phyloP scores from a whole-genome alignment of 2,113 vertebrate species.

The Phoenicopterus ruber region DNA sequence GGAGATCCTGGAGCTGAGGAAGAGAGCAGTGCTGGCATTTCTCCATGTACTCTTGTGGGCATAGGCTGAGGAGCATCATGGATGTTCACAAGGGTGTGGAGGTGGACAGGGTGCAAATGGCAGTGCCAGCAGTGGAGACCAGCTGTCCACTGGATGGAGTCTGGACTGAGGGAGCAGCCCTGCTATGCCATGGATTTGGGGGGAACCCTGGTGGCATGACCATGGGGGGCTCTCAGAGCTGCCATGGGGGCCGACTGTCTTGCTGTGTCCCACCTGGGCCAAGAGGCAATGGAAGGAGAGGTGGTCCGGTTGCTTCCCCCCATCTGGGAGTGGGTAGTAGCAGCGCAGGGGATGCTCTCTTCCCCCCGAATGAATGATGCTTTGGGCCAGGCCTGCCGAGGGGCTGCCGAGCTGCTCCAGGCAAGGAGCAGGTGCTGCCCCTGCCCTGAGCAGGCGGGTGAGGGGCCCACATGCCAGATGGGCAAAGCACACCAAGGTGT shows the following conservation, averaged over 20 bases:
- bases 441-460: neutral
- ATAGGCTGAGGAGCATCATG: accelerated
- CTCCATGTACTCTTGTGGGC: accelerated
- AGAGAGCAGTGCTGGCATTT: neutral
- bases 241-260: neutral
- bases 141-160: neutral
- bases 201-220: neutral
- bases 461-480: accelerated
- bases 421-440: accelerated
- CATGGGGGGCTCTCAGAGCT: neutral
- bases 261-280: neutral
- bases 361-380: neutral
- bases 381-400: neutral
- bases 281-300: neutral
- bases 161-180: neutral
- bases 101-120: neutral
- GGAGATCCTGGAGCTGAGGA: neutral
- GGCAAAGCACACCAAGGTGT: neutral
- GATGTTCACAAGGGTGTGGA: neutral
- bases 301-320: accelerated
- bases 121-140: neutral
- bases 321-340: neutral
- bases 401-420: neutral
- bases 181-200: neutral
- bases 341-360: neutral